Evolutionary conservation across 2,797 vertebrate species (phyloP).

Genomic region (Mionectes olivaceus): DNA sequence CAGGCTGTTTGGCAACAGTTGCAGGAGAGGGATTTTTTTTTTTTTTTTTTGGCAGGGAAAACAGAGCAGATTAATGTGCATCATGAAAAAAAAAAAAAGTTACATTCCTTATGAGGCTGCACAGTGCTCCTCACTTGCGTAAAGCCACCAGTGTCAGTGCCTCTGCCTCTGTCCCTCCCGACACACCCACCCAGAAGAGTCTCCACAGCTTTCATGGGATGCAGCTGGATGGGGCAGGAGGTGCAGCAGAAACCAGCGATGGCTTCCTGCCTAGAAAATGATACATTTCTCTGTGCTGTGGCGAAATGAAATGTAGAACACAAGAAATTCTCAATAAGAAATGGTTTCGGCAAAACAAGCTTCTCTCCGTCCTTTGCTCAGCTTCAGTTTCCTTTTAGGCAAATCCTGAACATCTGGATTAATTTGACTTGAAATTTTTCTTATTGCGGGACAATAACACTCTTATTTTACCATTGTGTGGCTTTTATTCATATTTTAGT

Average conservation of each 20-base stretch:
- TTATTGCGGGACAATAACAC: not conserved
- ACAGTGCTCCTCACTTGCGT: not conserved
- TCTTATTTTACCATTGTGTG: not conserved
- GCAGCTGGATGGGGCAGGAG: not conserved
- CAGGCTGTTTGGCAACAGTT: constrained; percentile 25
- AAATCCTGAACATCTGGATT: not conserved
- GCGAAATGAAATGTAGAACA: not conserved
- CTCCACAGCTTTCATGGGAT: not conserved
- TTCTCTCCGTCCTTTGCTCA: not conserved
- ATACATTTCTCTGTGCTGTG: not conserved
- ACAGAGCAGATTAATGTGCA: not conserved
- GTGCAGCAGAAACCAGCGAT: not conserved
- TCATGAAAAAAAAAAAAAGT: not conserved
- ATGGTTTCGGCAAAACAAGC: not conserved
- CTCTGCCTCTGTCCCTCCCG: not conserved
- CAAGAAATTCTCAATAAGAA: not conserved
- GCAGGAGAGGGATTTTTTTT: not conserved
- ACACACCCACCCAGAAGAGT: fast-evolving
- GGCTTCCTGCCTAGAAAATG: not conserved
- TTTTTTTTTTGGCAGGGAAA: not conserved
- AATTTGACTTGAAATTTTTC: not conserved
- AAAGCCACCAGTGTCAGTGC: not conserved
- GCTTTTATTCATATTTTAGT: not conserved
- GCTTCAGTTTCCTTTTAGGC: not conserved
- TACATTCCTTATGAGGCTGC: constrained; percentile 37